Percentiles rank a stretch among this genome's conserved stretches.
phyloP scores from a whole-genome alignment of 1,140 invertebrate genomes.

The Dendroctonus ponderosae region DNA sequence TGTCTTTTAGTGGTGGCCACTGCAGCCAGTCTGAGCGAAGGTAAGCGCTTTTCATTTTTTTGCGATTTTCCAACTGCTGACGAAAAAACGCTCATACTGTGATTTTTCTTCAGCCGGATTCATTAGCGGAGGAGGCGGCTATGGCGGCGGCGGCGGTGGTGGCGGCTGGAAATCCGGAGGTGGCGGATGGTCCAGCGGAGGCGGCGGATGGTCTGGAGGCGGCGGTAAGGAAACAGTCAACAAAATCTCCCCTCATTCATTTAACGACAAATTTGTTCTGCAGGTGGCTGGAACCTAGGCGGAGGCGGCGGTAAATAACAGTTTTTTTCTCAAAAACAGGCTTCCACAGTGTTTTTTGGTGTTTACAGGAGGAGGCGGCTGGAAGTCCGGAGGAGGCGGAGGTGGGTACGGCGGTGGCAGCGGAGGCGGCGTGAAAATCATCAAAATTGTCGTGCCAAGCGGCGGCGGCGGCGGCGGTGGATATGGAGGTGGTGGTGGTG shows the following conservation, averaged over 20 bases:
- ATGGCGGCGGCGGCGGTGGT: conserved; percentile 18
- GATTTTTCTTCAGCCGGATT: conserved; percentile 25
- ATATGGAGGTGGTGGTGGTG: conserved; percentile 31
- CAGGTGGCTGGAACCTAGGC: conserved; percentile 2
- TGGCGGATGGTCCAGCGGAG: conserved; percentile 5
- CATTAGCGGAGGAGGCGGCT: conserved; percentile 35
- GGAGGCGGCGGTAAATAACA: not conserved
- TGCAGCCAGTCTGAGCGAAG: conserved; percentile 34
- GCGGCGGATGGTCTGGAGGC: conserved; percentile 16
- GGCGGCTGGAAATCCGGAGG: conserved; percentile 24
- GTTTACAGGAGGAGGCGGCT: conserved; percentile 19
- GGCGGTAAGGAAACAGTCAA: conserved; percentile 1
- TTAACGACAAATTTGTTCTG: not conserved
- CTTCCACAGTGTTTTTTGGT: not conserved
- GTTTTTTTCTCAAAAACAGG: not conserved
- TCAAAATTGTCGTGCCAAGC: conserved; percentile 8
- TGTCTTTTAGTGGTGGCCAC: conserved; percentile 38
- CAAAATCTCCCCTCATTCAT: not conserved
- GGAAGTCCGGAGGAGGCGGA: conserved; percentile 16
- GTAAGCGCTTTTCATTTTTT: conserved; percentile 26
- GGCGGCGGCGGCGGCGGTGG: conserved; percentile 24
- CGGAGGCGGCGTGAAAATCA: conserved; percentile 7
- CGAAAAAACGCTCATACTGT: not conserved
- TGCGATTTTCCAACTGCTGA: not conserved
- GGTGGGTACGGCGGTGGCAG: conserved; percentile 23